Base-by-base conservation (phyloP, 2,113 vertebrate species). In the Cochlearius cochlearius region DNA sequence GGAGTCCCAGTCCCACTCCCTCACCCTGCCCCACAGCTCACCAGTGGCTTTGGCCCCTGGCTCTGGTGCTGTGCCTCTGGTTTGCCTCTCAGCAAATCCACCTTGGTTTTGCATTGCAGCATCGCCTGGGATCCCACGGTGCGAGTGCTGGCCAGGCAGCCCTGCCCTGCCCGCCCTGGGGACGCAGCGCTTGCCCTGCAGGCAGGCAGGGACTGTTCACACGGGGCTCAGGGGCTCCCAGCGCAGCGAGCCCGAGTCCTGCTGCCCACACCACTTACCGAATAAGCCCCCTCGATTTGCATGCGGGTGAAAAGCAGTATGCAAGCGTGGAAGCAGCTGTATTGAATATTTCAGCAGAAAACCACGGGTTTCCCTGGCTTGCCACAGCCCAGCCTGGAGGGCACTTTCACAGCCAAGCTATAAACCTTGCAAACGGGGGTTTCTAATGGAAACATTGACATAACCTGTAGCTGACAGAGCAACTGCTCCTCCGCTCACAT, bases 381-480 rank as follows among this genome's bases (percentile, higher is more conserved):
- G 91, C 96, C 94, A 90, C 96, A 96, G 94, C 95, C 92, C 96
- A 87, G 95, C 96, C 96, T 94, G 95, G 94, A 96, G 69, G 95
- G 91, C 92, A 86, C 88, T 96, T 98, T 98, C 97, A 96, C 90
- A 97, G 96, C 91, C 97, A 93, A 41, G 86, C 96, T 88, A 95
- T 97, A 98, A 98, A 96, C 93, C 93, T 97, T 67, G 73, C 87
- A 93, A 97, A 94, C 17, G 26, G 88, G 93, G 76, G 76, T 90
- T 87, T 92, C 97, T 96, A 96, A 93, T 97, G 98, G 98, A 98
- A 98, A 98, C 94, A 97, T 89, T 97, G 98, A 98, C 97, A 97
- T 95, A 97, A 97, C 96, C 95, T 91, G 88, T 94, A 82, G 96
- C 96, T 94, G 95, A 92, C n/a, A 53, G 91, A 97, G 97, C 47